Evolutionary conservation across 1,140 invertebrate genomes (phyloP), one percentile per base, ranked within the genome.

Genomic region (Aphaenogaster ashmeadi): DNA sequence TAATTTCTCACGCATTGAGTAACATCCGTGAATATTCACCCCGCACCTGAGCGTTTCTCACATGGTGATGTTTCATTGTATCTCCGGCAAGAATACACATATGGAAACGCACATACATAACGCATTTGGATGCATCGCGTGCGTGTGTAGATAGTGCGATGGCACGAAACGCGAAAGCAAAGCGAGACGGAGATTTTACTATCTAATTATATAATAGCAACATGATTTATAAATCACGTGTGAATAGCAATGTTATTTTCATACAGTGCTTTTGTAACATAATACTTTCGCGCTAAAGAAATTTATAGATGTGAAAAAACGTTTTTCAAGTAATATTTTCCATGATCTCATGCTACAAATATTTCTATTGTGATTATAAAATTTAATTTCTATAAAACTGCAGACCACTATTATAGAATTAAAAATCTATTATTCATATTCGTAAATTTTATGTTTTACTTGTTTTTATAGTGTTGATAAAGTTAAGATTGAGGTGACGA

Each of bases 1-100:
- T 72, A 74, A 72, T 62, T 84, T 74, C 69, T 75, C 69, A 74
- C 54, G 69, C 69, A 60, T 84, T 84, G 80, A 74, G 58, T 47
- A 84, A 84, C 69, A 84, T 84, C 69, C 80, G 80, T 74, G 80
- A 72, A 74, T 58, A 72, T 6, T 9, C 21, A 41, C 38, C 8
- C 27, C 38, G n/a, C 44, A 75, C 41, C 33, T 74, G 50, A 84
- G 8, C 11, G 11, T 84, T 74, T 84, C 69, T 84, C 80, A 83
- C 79, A 47, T 72, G 27, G 67, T 21, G 67, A 83, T 58, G 69
- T 83, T 74, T 83, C 67, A 72, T 74, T 72, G 52, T 83, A 72
- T 50, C 69, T 74, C 50, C 15, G 64, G 36, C 21, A 44, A 62
- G 64, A 47, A 4, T n/a, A 47, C 41, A 58, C 18, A 50, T 47